phyloP scores from a whole-genome alignment of 2,888 invertebrate genomes.

The Andricus quercusramuli region DNA sequence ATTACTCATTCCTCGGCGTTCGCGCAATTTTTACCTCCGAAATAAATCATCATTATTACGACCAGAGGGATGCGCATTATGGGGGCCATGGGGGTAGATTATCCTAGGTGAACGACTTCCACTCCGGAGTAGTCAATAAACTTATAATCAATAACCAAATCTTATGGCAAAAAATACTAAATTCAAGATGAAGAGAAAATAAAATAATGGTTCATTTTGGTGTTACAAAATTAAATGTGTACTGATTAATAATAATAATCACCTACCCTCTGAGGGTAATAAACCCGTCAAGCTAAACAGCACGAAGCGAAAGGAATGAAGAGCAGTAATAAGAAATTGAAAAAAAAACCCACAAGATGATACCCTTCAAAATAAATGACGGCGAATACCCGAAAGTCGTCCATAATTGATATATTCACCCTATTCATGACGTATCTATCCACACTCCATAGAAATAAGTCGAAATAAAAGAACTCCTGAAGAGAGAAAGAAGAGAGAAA shows the following conservation, averaged over 20 bases:
- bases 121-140: not conserved
- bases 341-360: not conserved
- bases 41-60: slow-evolving; percentile 83
- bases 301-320: not conserved
- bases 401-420: slow-evolving; percentile 14
- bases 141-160: not conserved
- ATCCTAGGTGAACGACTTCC: slow-evolving; percentile 66
- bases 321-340: not conserved
- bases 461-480: slow-evolving; percentile 36
- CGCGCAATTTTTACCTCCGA: slow-evolving; percentile 81
- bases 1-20: slow-evolving; percentile 81
- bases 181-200: not conserved
- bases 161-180: not conserved
- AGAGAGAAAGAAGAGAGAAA: slow-evolving; percentile 50
- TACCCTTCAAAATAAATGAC: not conserved
- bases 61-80: slow-evolving; percentile 77
- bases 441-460: slow-evolving; percentile 10
- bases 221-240: not conserved
- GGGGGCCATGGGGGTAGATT: slow-evolving; percentile 72
- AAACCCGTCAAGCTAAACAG: not conserved
- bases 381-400: not conserved
- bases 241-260: not conserved
- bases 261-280: not conserved
- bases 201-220: not conserved
- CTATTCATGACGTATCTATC: slow-evolving; percentile 8